These are phyloP conservation scores for Drosophila fulvimacula DNA, from an alignment of 2,888 invertebrate genomes.

Conservation along the genomic window DNA sequence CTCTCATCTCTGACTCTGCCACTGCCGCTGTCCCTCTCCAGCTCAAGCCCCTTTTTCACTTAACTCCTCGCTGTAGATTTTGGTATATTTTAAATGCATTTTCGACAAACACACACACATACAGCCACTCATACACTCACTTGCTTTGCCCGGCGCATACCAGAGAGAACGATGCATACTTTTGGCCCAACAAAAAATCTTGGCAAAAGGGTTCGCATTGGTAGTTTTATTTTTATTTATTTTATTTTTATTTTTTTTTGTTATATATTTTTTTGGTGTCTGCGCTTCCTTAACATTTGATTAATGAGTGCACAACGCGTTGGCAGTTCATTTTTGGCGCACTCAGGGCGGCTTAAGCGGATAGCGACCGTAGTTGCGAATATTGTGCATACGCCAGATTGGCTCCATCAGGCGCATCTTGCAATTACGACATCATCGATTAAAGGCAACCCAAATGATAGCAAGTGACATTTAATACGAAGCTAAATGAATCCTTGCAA, in stretches of 20 bases:
- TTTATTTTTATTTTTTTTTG: neutral
- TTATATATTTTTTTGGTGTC: slow-evolving; percentile 18
- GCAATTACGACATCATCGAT: slow-evolving; percentile 60
- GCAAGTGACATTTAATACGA: slow-evolving; percentile 18
- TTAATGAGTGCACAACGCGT: slow-evolving; percentile 72
- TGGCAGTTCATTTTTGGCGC: slow-evolving; percentile 73
- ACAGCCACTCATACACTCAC: slow-evolving; percentile 6
- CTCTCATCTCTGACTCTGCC: slow-evolving; percentile 17
- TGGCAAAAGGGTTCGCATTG: slow-evolving; percentile 56
- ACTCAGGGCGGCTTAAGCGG: slow-evolving; percentile 35
- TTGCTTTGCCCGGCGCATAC: slow-evolving; percentile 12
- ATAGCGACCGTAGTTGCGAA: slow-evolving; percentile 33
- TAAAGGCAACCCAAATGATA: slow-evolving; percentile 5
- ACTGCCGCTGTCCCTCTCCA: slow-evolving; percentile 11
- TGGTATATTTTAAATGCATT: slow-evolving; percentile 79
- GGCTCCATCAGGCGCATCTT: slow-evolving; percentile 22
- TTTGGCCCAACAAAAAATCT: slow-evolving; percentile 49
- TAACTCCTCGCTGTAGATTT: slow-evolving; percentile 68
- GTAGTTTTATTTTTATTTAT: neutral
- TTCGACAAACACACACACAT: slow-evolving; percentile 62
- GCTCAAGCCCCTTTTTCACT: slow-evolving; percentile 64
- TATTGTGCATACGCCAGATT: slow-evolving; percentile 70
- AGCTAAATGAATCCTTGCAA: slow-evolving; percentile 19
- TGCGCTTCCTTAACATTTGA: slow-evolving; percentile 77
- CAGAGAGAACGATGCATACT: slow-evolving; percentile 55